phyloP scores from a whole-genome alignment of 2,888 invertebrate genomes.

The Panorpa germanica region DNA sequence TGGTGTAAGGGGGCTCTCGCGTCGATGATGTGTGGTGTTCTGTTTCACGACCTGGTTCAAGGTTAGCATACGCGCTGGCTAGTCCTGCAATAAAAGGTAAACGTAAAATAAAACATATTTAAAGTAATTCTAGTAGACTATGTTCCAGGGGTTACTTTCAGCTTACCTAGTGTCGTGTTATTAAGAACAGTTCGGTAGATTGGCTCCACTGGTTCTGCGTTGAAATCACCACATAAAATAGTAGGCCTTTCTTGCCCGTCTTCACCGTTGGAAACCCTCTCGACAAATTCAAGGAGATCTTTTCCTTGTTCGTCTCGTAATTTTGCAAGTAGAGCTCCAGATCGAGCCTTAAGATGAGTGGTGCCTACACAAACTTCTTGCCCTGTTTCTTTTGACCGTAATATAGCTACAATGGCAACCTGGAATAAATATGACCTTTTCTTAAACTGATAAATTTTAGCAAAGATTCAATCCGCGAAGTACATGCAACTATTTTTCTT shows the following conservation, averaged over 20 bases:
- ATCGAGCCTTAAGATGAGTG: slow-evolving; percentile 56
- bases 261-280: slow-evolving; percentile 23
- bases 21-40: slow-evolving; percentile 22
- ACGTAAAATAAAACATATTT: too few relatives aligned
- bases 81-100: too few relatives aligned
- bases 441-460: too few relatives aligned
- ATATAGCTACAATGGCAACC: slow-evolving; percentile 38
- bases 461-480: neutral
- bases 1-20: slow-evolving; percentile 49
- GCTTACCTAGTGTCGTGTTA: slow-evolving; percentile 23
- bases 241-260: too few relatives aligned
- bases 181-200: slow-evolving; percentile 39
- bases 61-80: too few relatives aligned
- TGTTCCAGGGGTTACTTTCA: slow-evolving; percentile 36
- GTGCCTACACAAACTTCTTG: slow-evolving; percentile 45
- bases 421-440: slow-evolving; percentile 15
- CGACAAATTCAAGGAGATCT: slow-evolving; percentile 38
- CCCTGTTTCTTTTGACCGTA: slow-evolving; percentile 31
- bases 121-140: too few relatives aligned
- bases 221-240: slow-evolving; percentile 55
- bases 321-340: slow-evolving; percentile 42
- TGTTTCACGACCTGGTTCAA: too few relatives aligned
- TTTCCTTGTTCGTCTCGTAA: slow-evolving; percentile 52
- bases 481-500: slow-evolving; percentile 3
- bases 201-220: slow-evolving; percentile 53